phyloP scores from a whole-genome alignment of 2,113 vertebrate species.

The Alouatta palliata region DNA sequence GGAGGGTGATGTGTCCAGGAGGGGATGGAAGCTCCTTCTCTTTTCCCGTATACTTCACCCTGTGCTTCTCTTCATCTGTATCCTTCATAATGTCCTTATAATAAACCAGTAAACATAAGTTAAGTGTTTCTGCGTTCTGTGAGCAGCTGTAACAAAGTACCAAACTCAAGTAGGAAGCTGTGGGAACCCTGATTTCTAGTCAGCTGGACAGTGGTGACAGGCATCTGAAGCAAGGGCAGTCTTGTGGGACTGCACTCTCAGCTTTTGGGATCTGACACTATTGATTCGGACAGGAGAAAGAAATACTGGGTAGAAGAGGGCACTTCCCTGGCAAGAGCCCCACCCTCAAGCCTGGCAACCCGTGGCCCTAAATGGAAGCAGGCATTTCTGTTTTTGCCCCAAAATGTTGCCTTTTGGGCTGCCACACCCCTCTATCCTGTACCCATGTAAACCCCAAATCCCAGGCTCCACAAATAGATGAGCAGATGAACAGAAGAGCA shows the following conservation, averaged over 20 bases:
- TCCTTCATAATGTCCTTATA: background rate
- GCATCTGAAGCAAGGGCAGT: background rate
- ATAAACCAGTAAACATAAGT: background rate
- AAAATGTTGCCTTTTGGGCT: too few relatives aligned
- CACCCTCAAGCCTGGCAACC: too few relatives aligned
- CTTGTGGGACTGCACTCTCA: background rate
- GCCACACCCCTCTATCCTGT: too few relatives aligned
- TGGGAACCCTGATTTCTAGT: background rate
- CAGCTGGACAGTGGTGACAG: background rate
- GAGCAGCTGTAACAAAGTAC: background rate
- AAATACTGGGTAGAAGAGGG: too few relatives aligned
- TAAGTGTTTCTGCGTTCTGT: background rate
- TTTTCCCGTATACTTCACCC: background rate
- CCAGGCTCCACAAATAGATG: too few relatives aligned
- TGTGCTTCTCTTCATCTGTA: background rate
- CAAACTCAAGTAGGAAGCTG: too few relatives aligned
- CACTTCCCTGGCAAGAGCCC: too few relatives aligned
- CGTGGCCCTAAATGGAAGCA: too few relatives aligned
- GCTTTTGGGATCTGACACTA: background rate
- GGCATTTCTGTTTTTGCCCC: too few relatives aligned
- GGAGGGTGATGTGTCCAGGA: background rate
- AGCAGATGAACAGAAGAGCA: too few relatives aligned
- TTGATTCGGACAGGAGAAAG: background rate
- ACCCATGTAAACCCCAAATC: too few relatives aligned
- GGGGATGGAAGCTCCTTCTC: too few relatives aligned